Base-by-base conservation (phyloP, 2,113 vertebrate species). In the Indicator maculatus region DNA sequence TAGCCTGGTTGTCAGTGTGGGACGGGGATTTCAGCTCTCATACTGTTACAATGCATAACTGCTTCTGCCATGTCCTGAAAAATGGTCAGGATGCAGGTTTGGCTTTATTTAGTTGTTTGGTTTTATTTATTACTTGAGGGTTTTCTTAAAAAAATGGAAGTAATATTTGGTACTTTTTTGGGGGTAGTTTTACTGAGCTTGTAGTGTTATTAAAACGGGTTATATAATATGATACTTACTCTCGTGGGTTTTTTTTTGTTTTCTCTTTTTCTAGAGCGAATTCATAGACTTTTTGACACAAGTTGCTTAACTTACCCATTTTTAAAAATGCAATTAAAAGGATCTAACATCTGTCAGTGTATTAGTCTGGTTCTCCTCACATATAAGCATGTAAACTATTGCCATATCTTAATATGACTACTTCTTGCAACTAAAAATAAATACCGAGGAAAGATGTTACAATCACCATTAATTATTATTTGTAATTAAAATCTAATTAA, bases 401-500 rank as follows among this genome's bases (percentile, higher is more conserved):
- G 47, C 69, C 13, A 6, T 86, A 16, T 71, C 28, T 88, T 86
- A 38, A 44, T 80, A 80, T 56, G 64, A 71, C 45, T 61, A 2
- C 28, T 74, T 41, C 71, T 76, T 87, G 81, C 53, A 77, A 66
- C 53, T 81, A 89, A 90, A 95, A 95, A 88, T 81, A 89, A 88
- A 19, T 91, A 86, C 38, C 69, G 88, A 55, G 44, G 53, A 89
- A 88, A 83, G 65, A 88, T 90, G 89, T 93, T 61, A 88, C 69
- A 93, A 90, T 86, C 27, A 65, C 65, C 58, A 83, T 96, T 88
- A 86, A 93, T 93, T 88, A 88, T 21, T 33, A 33, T 61, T 90
- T 93, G 93, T 75, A 90, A 93, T 96, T 91, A 93, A 90, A 94
- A 77, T 77, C 69, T 71, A 71, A 86, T 89, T 91, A 72, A 69